phyloP scores from a whole-genome alignment of 2,113 vertebrate species.

The Natator depressus region DNA sequence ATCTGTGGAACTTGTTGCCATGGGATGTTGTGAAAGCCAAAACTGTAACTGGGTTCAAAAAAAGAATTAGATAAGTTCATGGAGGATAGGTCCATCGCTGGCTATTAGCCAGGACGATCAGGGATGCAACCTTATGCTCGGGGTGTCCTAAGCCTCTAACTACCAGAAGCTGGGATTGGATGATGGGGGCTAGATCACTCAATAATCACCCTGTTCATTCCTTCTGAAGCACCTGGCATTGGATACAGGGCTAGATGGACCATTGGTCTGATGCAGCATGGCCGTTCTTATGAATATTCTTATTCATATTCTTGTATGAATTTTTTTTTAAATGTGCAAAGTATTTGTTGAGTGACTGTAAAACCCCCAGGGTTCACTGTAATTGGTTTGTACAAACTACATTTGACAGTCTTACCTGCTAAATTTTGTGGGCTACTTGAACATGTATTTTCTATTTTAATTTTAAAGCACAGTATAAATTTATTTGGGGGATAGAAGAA shows the following conservation, averaged over 20 bases:
- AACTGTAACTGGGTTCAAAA: background rate
- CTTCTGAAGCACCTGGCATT: background rate
- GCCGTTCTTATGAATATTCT: background rate
- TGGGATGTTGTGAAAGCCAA: background rate
- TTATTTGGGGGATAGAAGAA: background rate
- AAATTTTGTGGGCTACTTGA: background rate
- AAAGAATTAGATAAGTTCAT: background rate
- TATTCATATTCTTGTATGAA: slow-evolving; percentile 35
- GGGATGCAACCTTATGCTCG: background rate
- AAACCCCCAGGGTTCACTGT: slow-evolving; percentile 57
- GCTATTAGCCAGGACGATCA: background rate
- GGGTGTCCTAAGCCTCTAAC: background rate
- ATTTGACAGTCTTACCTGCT: slow-evolving; percentile 36
- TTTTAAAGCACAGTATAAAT: background rate
- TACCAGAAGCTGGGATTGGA: background rate
- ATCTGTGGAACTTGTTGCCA: background rate
- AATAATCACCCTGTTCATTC: background rate
- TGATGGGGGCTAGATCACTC: background rate
- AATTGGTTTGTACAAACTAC: slow-evolving; percentile 41
- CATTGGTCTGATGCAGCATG: background rate
- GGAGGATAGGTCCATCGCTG: background rate
- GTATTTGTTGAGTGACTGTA: slow-evolving; percentile 50
- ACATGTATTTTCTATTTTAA: background rate
- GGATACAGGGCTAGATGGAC: background rate
- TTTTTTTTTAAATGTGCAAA: slow-evolving; percentile 54